Evolutionary conservation across 2,888 invertebrate species (phyloP).

Genomic region (Escarpia spicata): DNA sequence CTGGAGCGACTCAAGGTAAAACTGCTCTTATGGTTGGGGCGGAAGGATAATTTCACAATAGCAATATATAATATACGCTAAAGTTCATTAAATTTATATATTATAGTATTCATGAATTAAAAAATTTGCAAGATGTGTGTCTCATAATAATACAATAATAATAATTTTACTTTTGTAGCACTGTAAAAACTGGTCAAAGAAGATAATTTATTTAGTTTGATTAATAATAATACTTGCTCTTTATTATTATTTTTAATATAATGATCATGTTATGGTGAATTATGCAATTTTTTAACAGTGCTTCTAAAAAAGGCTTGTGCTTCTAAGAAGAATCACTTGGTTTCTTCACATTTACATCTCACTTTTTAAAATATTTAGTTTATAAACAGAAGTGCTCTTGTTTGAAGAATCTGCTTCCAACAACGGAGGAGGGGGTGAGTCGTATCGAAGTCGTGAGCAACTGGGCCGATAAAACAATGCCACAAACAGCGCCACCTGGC

Average conservation of each 20-base stretch:
- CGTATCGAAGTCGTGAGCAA: slow-evolving; percentile 85
- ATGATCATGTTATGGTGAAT: not conserved
- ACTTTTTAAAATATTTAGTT: not conserved
- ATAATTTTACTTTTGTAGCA: too few relatives aligned
- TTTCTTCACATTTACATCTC: not conserved
- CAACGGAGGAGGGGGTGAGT: slow-evolving; percentile 65
- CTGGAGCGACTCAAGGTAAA: slow-evolving; percentile 63
- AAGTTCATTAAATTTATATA: too few relatives aligned
- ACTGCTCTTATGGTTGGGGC: not conserved
- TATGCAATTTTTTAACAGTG: not conserved
- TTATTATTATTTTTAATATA: not conserved
- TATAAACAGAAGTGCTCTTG: not conserved
- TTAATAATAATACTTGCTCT: too few relatives aligned
- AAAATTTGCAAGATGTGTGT: too few relatives aligned
- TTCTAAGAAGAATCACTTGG: not conserved
- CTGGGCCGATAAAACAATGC: slow-evolving; percentile 85
- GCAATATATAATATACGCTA: too few relatives aligned
- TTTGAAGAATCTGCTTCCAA: slow-evolving; percentile 53
- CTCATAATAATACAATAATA: too few relatives aligned
- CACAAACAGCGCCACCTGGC: slow-evolving; percentile 92
- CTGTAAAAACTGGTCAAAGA: too few relatives aligned
- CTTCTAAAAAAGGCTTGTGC: not conserved
- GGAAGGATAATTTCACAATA: too few relatives aligned
- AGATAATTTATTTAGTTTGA: too few relatives aligned
- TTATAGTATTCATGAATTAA: too few relatives aligned